These are phyloP conservation scores for Xestia rhomboidea DNA, from an alignment of 2,888 invertebrate genomes.

Conservation along the genomic window DNA sequence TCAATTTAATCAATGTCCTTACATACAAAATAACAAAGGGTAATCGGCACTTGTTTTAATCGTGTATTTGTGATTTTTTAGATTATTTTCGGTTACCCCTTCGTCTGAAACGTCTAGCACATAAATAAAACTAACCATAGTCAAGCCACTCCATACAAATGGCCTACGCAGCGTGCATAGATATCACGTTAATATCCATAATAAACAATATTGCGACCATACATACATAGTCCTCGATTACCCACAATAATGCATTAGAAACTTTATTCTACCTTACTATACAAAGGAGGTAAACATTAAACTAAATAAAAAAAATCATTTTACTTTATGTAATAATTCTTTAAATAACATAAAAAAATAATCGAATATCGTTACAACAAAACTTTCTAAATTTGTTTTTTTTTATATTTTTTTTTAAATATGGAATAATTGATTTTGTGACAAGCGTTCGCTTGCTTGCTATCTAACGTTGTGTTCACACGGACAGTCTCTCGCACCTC, in stretches of 20 bases:
- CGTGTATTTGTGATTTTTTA: not conserved
- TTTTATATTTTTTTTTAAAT: slow-evolving; percentile 78
- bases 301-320: slow-evolving; percentile 82
- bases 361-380: slow-evolving; percentile 89
- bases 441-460: slow-evolving; percentile 75
- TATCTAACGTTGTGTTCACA: slow-evolving; percentile 77
- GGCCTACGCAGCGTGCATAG: slow-evolving; percentile 73
- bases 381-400: slow-evolving; percentile 78
- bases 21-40: slow-evolving; percentile 38
- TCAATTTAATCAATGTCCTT: slow-evolving; percentile 43
- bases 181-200: slow-evolving; percentile 70
- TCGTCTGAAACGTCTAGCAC: slow-evolving; percentile 13
- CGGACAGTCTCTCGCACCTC: slow-evolving; percentile 68
- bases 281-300: slow-evolving; percentile 87
- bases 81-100: slow-evolving; percentile 6
- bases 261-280: slow-evolving; percentile 81
- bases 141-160: slow-evolving; percentile 67
- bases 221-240: slow-evolving; percentile 73
- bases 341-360: slow-evolving; percentile 90
- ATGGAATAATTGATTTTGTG: slow-evolving; percentile 89
- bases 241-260: slow-evolving; percentile 80
- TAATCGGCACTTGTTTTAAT: slow-evolving; percentile 11
- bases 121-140: slow-evolving; percentile 49
- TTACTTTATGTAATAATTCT: slow-evolving; percentile 87
- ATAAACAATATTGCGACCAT: slow-evolving; percentile 68